phyloP scores from a whole-genome alignment of 2,888 invertebrate species.

The Eupsilia transversa region DNA sequence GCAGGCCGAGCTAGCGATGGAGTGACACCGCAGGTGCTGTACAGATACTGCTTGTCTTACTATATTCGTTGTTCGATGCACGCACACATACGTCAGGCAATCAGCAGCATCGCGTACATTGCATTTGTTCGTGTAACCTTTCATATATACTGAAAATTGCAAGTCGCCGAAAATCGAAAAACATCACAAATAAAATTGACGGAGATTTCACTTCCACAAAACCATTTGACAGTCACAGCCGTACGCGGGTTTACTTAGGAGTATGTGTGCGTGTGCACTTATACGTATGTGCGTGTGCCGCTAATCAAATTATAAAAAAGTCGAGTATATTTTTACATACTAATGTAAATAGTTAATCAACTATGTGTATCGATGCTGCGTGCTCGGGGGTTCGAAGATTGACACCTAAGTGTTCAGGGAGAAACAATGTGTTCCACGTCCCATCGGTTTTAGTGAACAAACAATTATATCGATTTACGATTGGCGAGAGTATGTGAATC shows the following conservation, averaged over 20 bases:
- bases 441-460: slow-evolving; percentile 33
- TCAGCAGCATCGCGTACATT: background rate
- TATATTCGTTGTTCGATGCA: background rate
- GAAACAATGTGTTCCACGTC: slow-evolving; percentile 27
- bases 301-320: background rate
- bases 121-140: background rate
- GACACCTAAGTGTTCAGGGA: slow-evolving; percentile 44
- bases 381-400: background rate
- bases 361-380: background rate
- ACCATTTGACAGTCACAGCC: background rate
- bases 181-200: slow-evolving; percentile 29
- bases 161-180: background rate
- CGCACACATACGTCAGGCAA: background rate
- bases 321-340: slow-evolving; percentile 4
- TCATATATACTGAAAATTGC: background rate
- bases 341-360: slow-evolving; percentile 27
- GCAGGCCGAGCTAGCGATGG: background rate
- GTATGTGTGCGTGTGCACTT: too few relatives aligned
- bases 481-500: slow-evolving; percentile 27
- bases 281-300: too few relatives aligned
- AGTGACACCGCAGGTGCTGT: slow-evolving; percentile 8
- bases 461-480: slow-evolving; percentile 28
- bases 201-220: background rate
- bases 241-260: too few relatives aligned
- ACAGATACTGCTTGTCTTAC: slow-evolving; percentile 8